Conservation (phyloP, 2,888 invertebrate genomes). For the Pseudococcus jackbeardsleyi region DNA sequence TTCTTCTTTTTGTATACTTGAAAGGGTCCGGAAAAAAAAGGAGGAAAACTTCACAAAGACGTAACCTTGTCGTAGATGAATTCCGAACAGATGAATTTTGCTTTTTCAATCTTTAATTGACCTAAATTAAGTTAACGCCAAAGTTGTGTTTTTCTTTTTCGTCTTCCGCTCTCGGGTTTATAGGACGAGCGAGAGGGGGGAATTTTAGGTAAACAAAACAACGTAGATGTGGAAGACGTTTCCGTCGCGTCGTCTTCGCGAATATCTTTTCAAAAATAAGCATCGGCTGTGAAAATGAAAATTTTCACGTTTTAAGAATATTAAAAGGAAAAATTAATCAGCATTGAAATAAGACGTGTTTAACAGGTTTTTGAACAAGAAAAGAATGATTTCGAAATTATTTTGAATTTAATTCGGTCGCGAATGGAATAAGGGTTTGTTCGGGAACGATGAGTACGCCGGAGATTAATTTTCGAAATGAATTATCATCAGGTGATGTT, state of each 20-base stretch:
- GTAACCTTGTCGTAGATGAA: background rate
- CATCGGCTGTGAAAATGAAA: background rate
- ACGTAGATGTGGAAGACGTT: background rate
- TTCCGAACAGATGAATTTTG: background rate
- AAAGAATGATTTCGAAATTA: too few relatives aligned
- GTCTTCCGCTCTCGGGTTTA: background rate
- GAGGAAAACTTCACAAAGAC: background rate
- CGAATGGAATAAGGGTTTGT: too few relatives aligned
- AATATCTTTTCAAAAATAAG: background rate
- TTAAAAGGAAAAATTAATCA: background rate
- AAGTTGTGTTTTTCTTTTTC: background rate
- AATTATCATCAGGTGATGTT: too few relatives aligned
- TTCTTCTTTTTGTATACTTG: background rate
- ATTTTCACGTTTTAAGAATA: background rate
- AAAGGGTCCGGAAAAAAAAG: background rate
- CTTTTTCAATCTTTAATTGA: conserved; percentile 7
- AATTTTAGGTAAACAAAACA: background rate
- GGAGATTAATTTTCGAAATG: too few relatives aligned
- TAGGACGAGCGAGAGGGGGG: too few relatives aligned
- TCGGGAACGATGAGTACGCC: too few relatives aligned
- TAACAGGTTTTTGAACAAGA: too few relatives aligned
- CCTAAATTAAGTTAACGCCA: background rate
- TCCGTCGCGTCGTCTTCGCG: background rate
- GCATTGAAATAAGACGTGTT: background rate
- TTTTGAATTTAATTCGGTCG: too few relatives aligned